Conservation (phyloP, 2,113 vertebrate genomes). For the Crocuta crocuta region DNA sequence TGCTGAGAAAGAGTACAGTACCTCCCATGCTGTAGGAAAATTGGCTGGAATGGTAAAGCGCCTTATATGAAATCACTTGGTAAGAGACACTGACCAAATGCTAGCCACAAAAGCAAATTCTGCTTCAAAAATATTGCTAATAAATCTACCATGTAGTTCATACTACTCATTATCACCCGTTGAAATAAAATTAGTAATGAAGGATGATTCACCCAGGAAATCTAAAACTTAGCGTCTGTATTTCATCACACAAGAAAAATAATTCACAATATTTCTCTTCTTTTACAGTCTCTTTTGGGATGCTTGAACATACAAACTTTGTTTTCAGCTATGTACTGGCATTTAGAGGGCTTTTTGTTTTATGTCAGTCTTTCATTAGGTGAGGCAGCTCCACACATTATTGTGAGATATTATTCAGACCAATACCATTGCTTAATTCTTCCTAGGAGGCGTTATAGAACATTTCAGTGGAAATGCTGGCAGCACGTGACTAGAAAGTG, state of each 20-base stretch:
- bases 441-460: conserved; percentile 86
- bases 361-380: background rate
- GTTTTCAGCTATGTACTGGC: background rate
- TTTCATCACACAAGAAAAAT: conserved; percentile 42
- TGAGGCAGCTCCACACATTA: background rate
- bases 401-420: background rate
- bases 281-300: background rate
- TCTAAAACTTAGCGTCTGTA: background rate
- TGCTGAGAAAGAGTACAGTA: background rate
- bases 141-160: background rate
- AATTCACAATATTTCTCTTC: background rate
- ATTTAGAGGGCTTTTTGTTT: background rate
- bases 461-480: conserved; percentile 91
- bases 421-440: background rate
- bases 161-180: background rate
- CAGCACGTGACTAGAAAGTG: conserved; percentile 82
- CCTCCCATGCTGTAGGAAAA: background rate
- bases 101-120: background rate
- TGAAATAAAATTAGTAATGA: conserved; percentile 34
- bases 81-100: background rate
- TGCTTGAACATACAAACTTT: background rate
- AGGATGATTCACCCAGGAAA: background rate
- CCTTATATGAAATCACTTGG: background rate
- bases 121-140: background rate
- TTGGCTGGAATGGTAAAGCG: background rate